Percentiles rank a stretch among this genome's conserved stretches.
These are phyloP conservation scores for Falco rusticolus DNA, from an alignment of 2,797 vertebrate genomes.

Conservation along the genomic window DNA sequence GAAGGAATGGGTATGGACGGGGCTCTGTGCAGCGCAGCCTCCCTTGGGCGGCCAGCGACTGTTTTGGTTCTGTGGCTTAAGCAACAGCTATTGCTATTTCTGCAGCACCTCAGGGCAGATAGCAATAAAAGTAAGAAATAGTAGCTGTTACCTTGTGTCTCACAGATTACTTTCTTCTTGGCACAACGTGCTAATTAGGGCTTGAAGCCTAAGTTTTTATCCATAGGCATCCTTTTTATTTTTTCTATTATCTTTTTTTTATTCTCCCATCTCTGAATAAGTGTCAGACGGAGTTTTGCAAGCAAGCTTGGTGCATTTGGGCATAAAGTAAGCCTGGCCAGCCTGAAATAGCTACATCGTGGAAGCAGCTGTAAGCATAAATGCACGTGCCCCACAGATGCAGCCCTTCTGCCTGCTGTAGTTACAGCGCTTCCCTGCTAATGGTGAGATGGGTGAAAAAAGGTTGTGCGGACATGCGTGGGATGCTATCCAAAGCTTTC, in stretches of 20 bases:
- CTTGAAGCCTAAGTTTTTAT: not conserved
- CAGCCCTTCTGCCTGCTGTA: not conserved
- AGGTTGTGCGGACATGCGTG: not conserved
- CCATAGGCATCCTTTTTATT: not conserved
- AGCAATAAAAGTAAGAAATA: not conserved
- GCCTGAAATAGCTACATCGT: not conserved
- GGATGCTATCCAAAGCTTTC: not conserved
- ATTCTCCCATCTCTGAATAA: not conserved
- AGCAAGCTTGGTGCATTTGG: not conserved
- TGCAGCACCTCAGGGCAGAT: not conserved
- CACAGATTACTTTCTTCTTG: not conserved
- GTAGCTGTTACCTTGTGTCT: not conserved
- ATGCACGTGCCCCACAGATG: not conserved
- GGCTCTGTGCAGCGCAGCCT: not conserved
- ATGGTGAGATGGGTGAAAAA: not conserved
- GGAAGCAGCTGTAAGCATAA: not conserved
- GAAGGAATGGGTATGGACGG: accelerated
- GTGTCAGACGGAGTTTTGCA: not conserved
- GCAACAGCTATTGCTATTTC: not conserved
- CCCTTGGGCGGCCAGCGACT: not conserved
- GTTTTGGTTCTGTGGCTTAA: not conserved
- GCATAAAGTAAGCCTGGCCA: not conserved
- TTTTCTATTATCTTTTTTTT: not conserved
- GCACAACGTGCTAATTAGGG: not conserved
- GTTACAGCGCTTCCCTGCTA: not conserved